These are phyloP conservation scores for Rugalucina vietnamica DNA, from an alignment of 2,888 invertebrate species.

Conservation along the genomic window DNA sequence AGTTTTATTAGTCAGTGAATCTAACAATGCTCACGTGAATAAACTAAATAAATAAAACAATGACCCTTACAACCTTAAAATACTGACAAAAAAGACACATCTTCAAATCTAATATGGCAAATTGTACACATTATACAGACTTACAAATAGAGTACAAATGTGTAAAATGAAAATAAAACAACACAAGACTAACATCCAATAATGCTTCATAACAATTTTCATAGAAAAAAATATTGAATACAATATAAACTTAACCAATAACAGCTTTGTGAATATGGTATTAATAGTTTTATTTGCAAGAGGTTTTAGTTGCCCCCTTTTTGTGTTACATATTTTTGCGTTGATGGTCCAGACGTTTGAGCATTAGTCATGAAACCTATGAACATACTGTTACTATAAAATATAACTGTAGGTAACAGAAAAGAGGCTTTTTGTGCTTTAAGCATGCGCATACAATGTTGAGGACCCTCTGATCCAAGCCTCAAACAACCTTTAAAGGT, in stretches of 20 bases:
- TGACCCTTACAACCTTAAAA: slow-evolving; percentile 14
- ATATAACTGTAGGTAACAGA: too few relatives aligned
- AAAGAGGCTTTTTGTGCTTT: too few relatives aligned
- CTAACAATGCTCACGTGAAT: background rate
- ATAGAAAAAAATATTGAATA: slow-evolving; percentile 9
- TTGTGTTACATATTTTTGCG: too few relatives aligned
- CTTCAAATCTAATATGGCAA: slow-evolving; percentile 7
- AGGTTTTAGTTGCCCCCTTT: too few relatives aligned
- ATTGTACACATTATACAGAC: slow-evolving; percentile 1
- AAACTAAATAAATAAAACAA: slow-evolving; percentile 14
- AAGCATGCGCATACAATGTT: too few relatives aligned
- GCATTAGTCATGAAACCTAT: too few relatives aligned
- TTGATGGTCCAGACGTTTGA: too few relatives aligned
- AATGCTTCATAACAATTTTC: slow-evolving; percentile 12
- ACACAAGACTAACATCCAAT: slow-evolving; percentile 10
- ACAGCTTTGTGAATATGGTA: too few relatives aligned
- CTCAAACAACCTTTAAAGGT: too few relatives aligned
- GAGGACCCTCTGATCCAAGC: too few relatives aligned
- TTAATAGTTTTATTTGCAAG: too few relatives aligned
- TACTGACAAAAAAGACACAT: slow-evolving; percentile 14
- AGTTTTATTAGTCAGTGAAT: background rate
- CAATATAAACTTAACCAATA: slow-evolving; percentile 14
- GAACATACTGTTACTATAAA: too few relatives aligned
- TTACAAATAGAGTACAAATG: slow-evolving; percentile 10
- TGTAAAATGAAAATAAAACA: slow-evolving; percentile 6